Percentiles rank a stretch among this genome's conserved stretches.
Conservation (phyloP, 2,113 vertebrate genomes). For the Calidris pygmaea region DNA sequence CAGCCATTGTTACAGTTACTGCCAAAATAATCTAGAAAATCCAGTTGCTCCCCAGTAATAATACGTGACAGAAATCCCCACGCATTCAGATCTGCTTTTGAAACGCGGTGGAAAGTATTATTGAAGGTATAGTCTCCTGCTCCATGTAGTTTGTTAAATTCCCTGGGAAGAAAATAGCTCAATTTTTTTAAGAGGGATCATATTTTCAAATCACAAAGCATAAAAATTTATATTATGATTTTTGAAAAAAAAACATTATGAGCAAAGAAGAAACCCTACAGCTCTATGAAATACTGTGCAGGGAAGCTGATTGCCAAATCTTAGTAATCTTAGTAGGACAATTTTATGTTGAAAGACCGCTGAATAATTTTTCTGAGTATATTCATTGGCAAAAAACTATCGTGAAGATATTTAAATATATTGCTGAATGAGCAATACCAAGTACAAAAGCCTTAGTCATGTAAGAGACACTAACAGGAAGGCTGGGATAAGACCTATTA, state of each 20-base stretch:
- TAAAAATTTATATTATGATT: constrained; percentile 38
- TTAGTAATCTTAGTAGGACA: background rate
- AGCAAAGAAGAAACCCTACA: background rate
- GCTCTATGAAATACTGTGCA: background rate
- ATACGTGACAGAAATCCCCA: constrained; percentile 23
- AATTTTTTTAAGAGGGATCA: constrained; percentile 4
- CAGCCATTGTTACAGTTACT: constrained; percentile 68
- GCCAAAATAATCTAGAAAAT: constrained; percentile 68
- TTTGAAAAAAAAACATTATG: background rate
- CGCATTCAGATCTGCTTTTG: constrained; percentile 41
- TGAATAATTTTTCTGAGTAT: background rate
- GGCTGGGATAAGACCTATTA: background rate
- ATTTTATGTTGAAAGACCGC: background rate
- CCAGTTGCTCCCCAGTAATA: constrained; percentile 37
- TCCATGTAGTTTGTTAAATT: background rate
- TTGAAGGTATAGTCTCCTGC: background rate
- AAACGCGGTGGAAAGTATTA: constrained; percentile 27
- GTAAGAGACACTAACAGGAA: background rate
- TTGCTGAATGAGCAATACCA: background rate
- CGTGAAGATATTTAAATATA: background rate
- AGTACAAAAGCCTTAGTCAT: background rate
- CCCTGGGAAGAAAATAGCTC: background rate
- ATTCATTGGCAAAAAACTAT: background rate
- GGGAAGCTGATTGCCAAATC: background rate
- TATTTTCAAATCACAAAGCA: constrained; percentile 38